Evolutionary conservation across 2,797 vertebrate species (phyloP), one percentile per base, ranked within the genome.

Genomic region (Hydrolagus colliei): DNA sequence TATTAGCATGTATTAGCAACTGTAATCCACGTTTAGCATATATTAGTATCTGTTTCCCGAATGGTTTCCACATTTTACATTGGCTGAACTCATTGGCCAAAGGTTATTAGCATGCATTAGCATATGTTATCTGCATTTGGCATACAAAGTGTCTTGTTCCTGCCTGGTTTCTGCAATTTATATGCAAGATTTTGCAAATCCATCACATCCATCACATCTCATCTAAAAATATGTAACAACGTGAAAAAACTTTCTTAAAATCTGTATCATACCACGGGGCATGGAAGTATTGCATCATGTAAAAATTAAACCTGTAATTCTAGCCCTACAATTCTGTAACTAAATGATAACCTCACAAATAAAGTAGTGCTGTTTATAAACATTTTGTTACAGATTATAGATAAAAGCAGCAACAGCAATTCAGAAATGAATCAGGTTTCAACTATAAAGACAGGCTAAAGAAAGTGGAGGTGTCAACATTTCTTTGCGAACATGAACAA

Each of bases 21-120:
- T 67, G 22, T 68, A 80, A 68, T 82, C 78, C 63, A 35, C 68
- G 67, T 68, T 82, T 82, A 68, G 63, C 63, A 82, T 82, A 32
- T 32, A 68, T 82, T 82, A 82, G 68, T 68, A 68, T 68, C 79
- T 68, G 63, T 68, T 82, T 82, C 79, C 65, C 22, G 16, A 67
- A 35, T 68, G 79, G 27, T 41, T 82, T 82, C 63, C 65, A 82
- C 22, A 82, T 82, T 82, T 82, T 82, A 82, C 79, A 35, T 82
- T 2, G 4, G 79, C 14, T 82, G 27, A 35, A 82, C 16, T 82
- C 63, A 82, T 65, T 82, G 79, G 63, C 63, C 63, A 8, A 35
- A 82, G 79, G 14, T 82, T 14, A 41, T 82, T 82, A 82, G 62
- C 79, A 82, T 82, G 63, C 18, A 82, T 82, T 82, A 82, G 63